These are phyloP conservation scores for Gortyna flavago DNA, from an alignment of 2,888 invertebrate genomes.

Conservation along the genomic window DNA sequence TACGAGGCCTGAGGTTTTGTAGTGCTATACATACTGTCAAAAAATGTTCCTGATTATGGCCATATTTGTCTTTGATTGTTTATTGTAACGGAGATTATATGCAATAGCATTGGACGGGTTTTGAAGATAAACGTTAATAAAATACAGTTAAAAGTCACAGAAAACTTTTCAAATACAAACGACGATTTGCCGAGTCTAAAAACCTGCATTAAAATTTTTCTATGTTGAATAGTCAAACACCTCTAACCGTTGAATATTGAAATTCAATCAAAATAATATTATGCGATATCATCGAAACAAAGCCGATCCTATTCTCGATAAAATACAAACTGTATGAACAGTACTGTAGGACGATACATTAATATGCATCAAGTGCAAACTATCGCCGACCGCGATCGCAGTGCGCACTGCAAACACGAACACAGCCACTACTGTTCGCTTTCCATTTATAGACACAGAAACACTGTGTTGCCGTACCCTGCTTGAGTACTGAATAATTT, in stretches of 20 bases:
- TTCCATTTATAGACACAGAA: conserved; percentile 55
- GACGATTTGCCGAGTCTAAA: conserved; percentile 3
- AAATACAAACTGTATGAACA: conserved; percentile 63
- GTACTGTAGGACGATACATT: conserved; percentile 72
- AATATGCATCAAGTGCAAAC: conserved; percentile 82
- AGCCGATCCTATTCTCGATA: conserved; percentile 53
- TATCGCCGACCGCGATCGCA: conserved; percentile 73
- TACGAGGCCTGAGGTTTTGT: too few species aligned
- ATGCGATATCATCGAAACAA: conserved; percentile 52
- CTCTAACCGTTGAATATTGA: conserved; percentile 50
- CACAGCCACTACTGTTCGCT: conserved; percentile 59
- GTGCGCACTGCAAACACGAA: conserved; percentile 69
- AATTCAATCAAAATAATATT: conserved; percentile 53
- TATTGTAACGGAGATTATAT: background rate
- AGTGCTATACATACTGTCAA: too few species aligned
- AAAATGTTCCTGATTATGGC: too few species aligned
- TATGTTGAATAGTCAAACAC: conserved; percentile 19
- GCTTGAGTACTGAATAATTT: conserved; percentile 63
- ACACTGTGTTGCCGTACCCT: conserved; percentile 22
- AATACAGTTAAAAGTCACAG: background rate
- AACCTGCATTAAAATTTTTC: conserved; percentile 3
- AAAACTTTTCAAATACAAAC: background rate
- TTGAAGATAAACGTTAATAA: background rate
- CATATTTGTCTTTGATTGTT: background rate
- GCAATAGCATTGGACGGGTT: background rate